Evolutionary conservation across 2,888 invertebrate species (phyloP).

Genomic region (Lacanobia oleracea): DNA sequence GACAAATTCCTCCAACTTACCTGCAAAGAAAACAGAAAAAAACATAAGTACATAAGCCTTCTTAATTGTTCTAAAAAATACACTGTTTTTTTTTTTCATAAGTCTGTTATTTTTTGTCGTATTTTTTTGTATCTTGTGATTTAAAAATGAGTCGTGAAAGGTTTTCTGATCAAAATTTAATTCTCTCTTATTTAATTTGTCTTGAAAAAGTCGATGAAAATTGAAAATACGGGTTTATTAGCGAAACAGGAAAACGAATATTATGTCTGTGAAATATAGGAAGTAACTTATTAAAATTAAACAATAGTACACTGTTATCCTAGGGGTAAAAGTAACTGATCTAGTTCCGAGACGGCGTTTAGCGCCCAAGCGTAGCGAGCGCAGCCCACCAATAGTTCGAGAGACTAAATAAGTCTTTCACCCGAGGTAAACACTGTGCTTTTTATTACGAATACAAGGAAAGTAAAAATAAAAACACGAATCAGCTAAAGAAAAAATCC

Average conservation of each 20-base stretch:
- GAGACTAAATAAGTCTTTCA: no score
- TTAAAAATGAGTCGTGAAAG: conserved; percentile 47
- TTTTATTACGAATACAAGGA: no score
- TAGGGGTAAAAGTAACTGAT: no score
- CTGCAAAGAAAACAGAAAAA: conserved; percentile 49
- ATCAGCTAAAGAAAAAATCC: no score
- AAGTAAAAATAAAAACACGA: no score
- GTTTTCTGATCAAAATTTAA: conserved; percentile 51
- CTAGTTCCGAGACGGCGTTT: no score
- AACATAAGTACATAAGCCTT: conserved; percentile 41
- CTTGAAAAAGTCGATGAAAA: conserved; percentile 24
- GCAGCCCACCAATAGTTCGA: no score
- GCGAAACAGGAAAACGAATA: conserved; percentile 20
- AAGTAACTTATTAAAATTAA: conserved; percentile 7
- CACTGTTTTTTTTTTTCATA: conserved; percentile 24
- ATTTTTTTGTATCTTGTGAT: conserved; percentile 32
- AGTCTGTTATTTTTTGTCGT: conserved; percentile 19
- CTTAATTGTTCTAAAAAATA: conserved; percentile 42
- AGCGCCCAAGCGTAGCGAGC: no score
- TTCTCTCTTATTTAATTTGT: conserved; percentile 50
- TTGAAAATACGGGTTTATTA: conserved; percentile 17
- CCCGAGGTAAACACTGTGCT: no score
- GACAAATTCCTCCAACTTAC: conserved; percentile 52
- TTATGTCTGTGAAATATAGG: not conserved
- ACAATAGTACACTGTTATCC: no score